Evolutionary conservation across 1,140 invertebrate species (phyloP).

Genomic region (Drosophila lowei): DNA sequence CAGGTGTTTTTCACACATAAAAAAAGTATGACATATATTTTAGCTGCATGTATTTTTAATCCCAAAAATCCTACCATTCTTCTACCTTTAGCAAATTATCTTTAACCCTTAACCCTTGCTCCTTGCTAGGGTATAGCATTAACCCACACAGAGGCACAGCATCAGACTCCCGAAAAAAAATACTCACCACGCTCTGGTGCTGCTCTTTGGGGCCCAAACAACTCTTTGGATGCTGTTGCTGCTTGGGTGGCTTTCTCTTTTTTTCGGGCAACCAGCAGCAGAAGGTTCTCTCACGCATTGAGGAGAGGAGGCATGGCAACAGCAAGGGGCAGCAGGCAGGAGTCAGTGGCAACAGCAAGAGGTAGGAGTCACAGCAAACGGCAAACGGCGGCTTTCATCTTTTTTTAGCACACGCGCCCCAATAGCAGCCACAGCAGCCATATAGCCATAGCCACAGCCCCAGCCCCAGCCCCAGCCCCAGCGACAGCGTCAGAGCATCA

Average conservation of each 20-base stretch:
- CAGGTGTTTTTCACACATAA: background rate
- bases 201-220: slow-evolving; percentile 1
- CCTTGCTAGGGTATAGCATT: slow-evolving; percentile 39
- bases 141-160: slow-evolving; percentile 30
- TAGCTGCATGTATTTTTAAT: background rate
- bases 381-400: slow-evolving; percentile 62
- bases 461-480: slow-evolving; percentile 2
- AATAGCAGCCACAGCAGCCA: slow-evolving; percentile 37
- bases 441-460: background rate
- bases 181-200: slow-evolving; percentile 71
- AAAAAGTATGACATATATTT: too few species aligned
- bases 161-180: slow-evolving; percentile 19
- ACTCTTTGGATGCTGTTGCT: slow-evolving; percentile 17
- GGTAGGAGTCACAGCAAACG: slow-evolving; percentile 23
- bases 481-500: background rate
- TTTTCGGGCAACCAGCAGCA: slow-evolving; percentile 28
- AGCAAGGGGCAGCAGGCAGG: slow-evolving; percentile 5
- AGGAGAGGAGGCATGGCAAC: slow-evolving; percentile 52
- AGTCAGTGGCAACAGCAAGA: slow-evolving; percentile 27
- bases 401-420: slow-evolving; percentile 72
- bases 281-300: slow-evolving; percentile 44
- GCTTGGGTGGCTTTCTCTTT: slow-evolving; percentile 38
- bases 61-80: too few species aligned
- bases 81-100: background rate
- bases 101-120: background rate